phyloP scores from a whole-genome alignment of 1,140 invertebrate genomes.

The Galendromus occidentalis region DNA sequence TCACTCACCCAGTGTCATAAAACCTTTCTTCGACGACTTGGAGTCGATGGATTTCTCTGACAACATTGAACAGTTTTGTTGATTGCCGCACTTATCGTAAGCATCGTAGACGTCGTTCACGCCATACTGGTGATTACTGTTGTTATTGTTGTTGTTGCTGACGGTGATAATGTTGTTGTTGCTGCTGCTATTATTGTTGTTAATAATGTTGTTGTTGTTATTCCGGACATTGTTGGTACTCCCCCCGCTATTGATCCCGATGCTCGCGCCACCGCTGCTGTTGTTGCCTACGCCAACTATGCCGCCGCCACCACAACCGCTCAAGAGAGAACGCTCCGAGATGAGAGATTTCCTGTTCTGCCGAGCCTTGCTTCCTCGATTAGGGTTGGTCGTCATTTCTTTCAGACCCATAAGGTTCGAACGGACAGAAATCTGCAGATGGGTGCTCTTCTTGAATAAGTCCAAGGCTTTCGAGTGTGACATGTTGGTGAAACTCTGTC shows the following conservation, averaged over 20 bases:
- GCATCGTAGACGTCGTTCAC: slow-evolving; percentile 13
- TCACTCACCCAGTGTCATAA: slow-evolving; percentile 52
- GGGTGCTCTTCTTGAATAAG: slow-evolving; percentile 73
- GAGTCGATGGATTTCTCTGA: slow-evolving; percentile 15
- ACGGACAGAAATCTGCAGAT: slow-evolving; percentile 86
- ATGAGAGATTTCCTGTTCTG: slow-evolving; percentile 1
- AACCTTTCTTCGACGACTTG: slow-evolving; percentile 47
- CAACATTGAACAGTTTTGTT: slow-evolving; percentile 5
- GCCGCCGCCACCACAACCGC: no score
- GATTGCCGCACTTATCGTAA: slow-evolving; percentile 11
- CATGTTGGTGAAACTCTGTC: slow-evolving; percentile 81
- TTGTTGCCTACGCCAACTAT: not conserved
- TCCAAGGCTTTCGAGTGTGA: slow-evolving; percentile 72
- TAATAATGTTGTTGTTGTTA: not conserved
- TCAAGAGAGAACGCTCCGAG: not conserved
- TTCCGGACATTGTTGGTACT: not conserved
- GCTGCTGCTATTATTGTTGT: not conserved
- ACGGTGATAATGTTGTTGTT: not conserved
- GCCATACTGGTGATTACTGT: slow-evolving; percentile 11
- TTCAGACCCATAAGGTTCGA: slow-evolving; percentile 57
- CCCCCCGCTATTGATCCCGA: not conserved
- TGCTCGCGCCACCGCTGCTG: not conserved
- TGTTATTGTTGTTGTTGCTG: not conserved
- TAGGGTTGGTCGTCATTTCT: slow-evolving; percentile 17
- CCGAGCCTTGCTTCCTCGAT: not conserved